These are phyloP conservation scores for Megathymus violae DNA, from an alignment of 1,140 invertebrate genomes.

Conservation along the genomic window DNA sequence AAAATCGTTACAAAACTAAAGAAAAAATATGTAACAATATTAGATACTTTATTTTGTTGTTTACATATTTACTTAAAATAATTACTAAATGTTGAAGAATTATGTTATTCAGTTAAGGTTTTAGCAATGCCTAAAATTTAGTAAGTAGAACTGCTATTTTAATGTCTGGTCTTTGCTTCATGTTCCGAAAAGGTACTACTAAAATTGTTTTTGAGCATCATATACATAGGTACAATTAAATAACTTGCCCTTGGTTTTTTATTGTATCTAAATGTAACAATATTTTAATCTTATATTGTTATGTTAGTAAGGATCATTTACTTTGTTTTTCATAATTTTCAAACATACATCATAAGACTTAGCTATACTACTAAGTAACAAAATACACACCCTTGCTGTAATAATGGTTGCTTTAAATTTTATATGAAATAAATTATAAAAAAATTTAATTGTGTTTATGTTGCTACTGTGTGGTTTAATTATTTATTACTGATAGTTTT, in stretches of 20 bases:
- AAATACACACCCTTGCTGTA: conserved; percentile 69
- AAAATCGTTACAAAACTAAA: conserved; percentile 15
- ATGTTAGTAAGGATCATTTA: conserved; percentile 19
- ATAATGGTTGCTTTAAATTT: conserved; percentile 81
- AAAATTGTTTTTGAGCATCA: conserved; percentile 5
- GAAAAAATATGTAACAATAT: conserved; percentile 16
- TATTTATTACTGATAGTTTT: too few species aligned
- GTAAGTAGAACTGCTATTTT: not conserved
- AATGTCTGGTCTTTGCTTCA: not conserved
- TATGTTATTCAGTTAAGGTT: conserved; percentile 16
- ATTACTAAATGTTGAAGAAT: conserved; percentile 20
- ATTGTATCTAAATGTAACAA: conserved; percentile 17
- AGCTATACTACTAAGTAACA: conserved; percentile 55
- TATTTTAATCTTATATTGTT: conserved; percentile 28
- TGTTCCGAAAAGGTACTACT: not conserved
- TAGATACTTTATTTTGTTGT: conserved; percentile 19
- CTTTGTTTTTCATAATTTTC: conserved; percentile 41
- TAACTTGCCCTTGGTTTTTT: conserved; percentile 19
- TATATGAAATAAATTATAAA: conserved; percentile 74
- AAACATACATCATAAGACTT: conserved; percentile 60
- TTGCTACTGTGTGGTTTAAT: not conserved
- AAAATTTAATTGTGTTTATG: conserved; percentile 23
- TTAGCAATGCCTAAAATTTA: conserved; percentile 35
- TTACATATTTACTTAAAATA: conserved; percentile 23
- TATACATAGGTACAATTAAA: not conserved